Conservation (phyloP, 2,113 vertebrate species). For the Nerophis lumbriciformis region DNA sequence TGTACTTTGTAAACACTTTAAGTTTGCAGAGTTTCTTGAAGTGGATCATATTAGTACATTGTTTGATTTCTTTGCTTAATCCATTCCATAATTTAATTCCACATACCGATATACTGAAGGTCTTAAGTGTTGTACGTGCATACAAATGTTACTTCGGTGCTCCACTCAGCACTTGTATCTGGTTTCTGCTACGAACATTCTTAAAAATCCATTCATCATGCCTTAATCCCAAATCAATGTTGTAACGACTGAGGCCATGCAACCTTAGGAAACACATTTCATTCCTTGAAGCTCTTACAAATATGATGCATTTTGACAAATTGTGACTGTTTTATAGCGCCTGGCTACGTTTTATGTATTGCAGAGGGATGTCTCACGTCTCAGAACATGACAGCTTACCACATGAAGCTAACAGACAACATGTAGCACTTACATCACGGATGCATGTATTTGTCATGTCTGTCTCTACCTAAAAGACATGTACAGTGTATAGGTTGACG, state of each 20-base stretch:
- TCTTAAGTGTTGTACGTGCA: no score
- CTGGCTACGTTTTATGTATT: not conserved
- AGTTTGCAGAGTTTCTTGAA: no score
- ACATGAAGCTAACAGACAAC: not conserved
- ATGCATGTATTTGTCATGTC: conserved; percentile 3
- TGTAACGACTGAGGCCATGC: not conserved
- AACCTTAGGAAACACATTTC: not conserved
- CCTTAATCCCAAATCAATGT: not conserved
- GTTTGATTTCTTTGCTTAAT: no score
- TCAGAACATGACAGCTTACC: not conserved
- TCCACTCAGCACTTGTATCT: not conserved
- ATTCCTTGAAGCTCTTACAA: not conserved
- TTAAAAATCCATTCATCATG: not conserved
- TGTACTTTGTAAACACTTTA: no score
- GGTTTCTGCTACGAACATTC: not conserved
- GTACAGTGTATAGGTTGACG: not conserved
- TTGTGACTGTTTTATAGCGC: not conserved
- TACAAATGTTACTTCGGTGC: no score
- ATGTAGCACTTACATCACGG: not conserved
- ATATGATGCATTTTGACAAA: not conserved
- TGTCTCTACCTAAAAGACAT: conserved; percentile 7
- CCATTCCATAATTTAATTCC: no score
- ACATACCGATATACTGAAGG: no score
- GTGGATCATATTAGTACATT: no score
- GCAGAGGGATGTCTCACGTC: not conserved